Conservation (phyloP, 2,888 invertebrate genomes). For the Teleiodes luculella region DNA sequence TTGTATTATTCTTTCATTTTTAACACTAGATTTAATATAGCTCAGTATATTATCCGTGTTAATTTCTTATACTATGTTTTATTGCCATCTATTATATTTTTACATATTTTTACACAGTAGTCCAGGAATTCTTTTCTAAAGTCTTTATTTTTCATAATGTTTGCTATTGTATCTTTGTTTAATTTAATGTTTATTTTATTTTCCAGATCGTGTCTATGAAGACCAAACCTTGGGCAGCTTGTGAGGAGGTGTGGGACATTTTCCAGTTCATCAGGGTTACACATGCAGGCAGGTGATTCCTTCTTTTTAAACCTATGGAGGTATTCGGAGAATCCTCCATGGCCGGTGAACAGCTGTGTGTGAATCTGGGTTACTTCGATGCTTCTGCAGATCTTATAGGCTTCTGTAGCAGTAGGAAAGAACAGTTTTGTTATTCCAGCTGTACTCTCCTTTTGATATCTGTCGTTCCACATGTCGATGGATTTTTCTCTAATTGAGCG, state of each 20-base stretch:
- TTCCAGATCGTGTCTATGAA: background rate
- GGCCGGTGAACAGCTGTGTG: too few relatives aligned
- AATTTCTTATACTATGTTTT: too few relatives aligned
- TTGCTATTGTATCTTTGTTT: background rate
- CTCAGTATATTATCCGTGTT: too few relatives aligned
- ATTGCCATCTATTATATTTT: too few relatives aligned
- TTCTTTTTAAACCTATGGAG: too few relatives aligned
- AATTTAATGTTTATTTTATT: background rate
- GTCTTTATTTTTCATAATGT: background rate
- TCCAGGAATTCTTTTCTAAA: background rate
- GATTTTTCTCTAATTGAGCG: background rate
- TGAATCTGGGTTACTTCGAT: background rate
- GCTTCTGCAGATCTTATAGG: background rate
- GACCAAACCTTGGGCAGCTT: background rate
- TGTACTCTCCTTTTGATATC: background rate
- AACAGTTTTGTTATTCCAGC: conserved; percentile 2
- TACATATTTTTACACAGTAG: background rate
- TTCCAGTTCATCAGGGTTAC: background rate
- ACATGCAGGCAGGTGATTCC: too few relatives aligned
- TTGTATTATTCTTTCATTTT: too few relatives aligned
- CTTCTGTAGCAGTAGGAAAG: background rate
- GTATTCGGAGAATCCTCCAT: too few relatives aligned
- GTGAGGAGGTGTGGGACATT: conserved; percentile 6
- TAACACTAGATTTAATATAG: too few relatives aligned
- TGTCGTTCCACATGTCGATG: conserved; percentile 1